phyloP scores from a whole-genome alignment of 53 echinoderm and acorn worm species.

The Echinarachnius parma region DNA sequence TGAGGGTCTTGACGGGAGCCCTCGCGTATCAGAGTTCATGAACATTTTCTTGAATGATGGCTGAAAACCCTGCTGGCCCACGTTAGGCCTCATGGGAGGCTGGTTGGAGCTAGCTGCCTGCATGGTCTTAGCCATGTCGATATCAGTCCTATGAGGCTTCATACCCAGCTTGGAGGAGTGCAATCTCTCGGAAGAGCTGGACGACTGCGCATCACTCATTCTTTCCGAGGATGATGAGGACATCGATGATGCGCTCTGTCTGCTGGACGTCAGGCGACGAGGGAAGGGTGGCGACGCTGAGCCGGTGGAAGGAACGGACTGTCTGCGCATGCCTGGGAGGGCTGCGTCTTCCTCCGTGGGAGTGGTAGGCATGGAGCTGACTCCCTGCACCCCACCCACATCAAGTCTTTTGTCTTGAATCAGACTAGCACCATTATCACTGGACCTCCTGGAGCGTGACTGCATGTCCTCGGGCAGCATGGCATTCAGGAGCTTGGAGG shows the following conservation, averaged over 20 bases:
- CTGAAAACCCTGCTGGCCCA: constrained; percentile 43
- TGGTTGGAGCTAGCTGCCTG: constrained; percentile 32
- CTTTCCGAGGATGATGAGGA: constrained; percentile 75
- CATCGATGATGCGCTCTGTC: constrained; percentile 57
- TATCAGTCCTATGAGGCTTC: constrained; percentile 34
- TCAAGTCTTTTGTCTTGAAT: constrained; percentile 36
- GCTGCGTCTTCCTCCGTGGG: constrained; percentile 38
- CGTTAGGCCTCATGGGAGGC: constrained; percentile 13
- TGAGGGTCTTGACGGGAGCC: constrained; percentile 11
- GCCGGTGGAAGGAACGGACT: constrained; percentile 57
- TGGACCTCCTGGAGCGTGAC: constrained; percentile 20
- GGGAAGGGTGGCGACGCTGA: constrained; percentile 40
- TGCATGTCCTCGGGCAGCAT: constrained; percentile 55
- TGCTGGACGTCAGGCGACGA: constrained; percentile 36
- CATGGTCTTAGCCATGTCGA: constrained; percentile 39
- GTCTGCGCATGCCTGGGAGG: constrained; percentile 39
- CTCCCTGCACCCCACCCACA: constrained; percentile 7
- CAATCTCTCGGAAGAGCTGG: constrained; percentile 64
- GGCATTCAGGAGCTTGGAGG: constrained; percentile 62
- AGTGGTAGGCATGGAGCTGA: constrained; percentile 39
- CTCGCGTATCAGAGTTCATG: constrained; percentile 35
- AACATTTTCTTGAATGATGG: constrained; percentile 42
- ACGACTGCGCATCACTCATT: constrained; percentile 61
- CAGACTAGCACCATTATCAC: constrained; percentile 20
- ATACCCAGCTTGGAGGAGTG: constrained; percentile 40